Conservation (phyloP, 2,113 vertebrate species). For the Hippolais icterina region DNA sequence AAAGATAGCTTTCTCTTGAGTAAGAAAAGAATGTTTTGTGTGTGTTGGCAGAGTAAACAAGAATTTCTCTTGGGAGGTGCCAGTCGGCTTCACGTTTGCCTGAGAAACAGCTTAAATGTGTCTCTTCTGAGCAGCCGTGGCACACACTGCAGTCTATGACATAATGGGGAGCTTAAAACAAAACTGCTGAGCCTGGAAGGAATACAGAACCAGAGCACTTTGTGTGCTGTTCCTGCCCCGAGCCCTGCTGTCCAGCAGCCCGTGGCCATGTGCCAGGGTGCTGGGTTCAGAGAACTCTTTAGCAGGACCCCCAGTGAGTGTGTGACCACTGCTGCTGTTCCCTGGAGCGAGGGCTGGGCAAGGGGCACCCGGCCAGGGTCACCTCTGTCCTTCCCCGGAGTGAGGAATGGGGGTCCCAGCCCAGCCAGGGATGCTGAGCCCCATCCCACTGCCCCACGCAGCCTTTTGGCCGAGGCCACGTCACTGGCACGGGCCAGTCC, state of each 20-base stretch:
- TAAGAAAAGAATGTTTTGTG: background rate
- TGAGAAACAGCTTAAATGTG: background rate
- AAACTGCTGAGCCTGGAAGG: background rate
- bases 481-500: fast-evolving
- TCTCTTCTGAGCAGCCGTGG: background rate
- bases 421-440: background rate
- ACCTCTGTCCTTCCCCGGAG: background rate
- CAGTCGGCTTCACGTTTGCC: background rate
- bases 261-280: fast-evolving
- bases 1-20: background rate
- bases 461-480: too few species aligned
- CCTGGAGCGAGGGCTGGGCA: background rate
- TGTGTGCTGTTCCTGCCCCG: fast-evolving
- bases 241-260: background rate
- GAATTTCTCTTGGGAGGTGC: background rate
- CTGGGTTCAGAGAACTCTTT: background rate
- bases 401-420: background rate
- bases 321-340: background rate
- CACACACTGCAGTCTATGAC: fast-evolving
- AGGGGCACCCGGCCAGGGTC: fast-evolving
- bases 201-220: background rate
- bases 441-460: background rate
- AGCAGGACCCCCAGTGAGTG: fast-evolving
- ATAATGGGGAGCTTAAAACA: background rate
- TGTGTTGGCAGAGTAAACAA: background rate